Evolutionary conservation across 2,113 vertebrate species (phyloP).

Genomic region (Eolophus roseicapilla): DNA sequence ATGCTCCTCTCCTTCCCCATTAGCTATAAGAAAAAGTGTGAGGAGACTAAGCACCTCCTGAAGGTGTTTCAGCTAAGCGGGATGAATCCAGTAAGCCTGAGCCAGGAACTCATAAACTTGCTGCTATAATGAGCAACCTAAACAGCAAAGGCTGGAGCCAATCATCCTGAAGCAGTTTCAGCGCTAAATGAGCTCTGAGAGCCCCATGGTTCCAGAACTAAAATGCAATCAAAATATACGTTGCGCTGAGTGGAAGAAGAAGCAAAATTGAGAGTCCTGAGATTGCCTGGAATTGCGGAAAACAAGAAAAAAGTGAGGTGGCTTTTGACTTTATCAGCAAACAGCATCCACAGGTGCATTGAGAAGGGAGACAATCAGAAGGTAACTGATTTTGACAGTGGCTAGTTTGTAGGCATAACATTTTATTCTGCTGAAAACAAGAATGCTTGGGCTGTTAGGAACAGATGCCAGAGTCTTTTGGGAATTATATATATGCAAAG

Average conservation of each 20-base stretch:
- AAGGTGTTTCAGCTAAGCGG: background rate
- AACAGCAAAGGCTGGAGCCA: background rate
- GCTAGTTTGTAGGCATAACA: slow-evolving; percentile 7
- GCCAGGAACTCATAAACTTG: background rate
- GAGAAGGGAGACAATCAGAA: background rate
- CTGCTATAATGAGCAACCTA: background rate
- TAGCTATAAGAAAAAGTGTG: background rate
- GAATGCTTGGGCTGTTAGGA: slow-evolving; percentile 11
- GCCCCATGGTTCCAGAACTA: background rate
- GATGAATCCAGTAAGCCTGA: background rate
- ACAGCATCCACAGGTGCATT: background rate
- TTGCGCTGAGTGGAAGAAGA: background rate
- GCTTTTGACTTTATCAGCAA: background rate
- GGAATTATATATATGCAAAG: slow-evolving; percentile 17
- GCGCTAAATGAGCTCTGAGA: background rate
- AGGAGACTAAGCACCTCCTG: background rate
- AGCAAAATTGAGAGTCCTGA: background rate
- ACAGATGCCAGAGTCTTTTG: slow-evolving; percentile 34
- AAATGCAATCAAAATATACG: background rate
- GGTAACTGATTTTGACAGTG: slow-evolving; percentile 27
- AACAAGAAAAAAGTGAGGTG: background rate
- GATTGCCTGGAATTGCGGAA: background rate
- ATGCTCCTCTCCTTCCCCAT: background rate
- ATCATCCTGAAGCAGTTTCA: slow-evolving; percentile 1
- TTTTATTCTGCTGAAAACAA: slow-evolving; percentile 25